Evolutionary conservation across 2,113 vertebrate species (phyloP), one percentile per base, ranked within the genome.

Genomic region (Channa argus): DNA sequence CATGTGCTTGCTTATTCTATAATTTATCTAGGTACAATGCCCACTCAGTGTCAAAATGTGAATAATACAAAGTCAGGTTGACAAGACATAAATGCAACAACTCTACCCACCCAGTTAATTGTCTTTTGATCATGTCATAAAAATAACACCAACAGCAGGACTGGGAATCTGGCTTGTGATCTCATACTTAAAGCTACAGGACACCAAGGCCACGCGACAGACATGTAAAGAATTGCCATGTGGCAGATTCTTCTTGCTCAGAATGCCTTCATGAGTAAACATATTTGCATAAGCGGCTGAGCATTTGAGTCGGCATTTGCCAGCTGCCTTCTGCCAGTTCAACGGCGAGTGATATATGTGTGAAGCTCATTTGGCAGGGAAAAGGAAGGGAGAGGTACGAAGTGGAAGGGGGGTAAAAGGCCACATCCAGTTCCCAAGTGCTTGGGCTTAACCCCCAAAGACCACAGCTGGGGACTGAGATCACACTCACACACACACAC

Each of bases 231-330:
- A 79, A 89, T 89, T 67, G 79, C 80, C 63, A 74, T 74, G 72
- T 77, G 90, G 74, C 67, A 68, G 68, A 81, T 80, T 80, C 75
- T 88, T 64, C 38, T 33, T 71, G 69, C 75, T 65, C 85, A 53
- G 73, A 90, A 86, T 88, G 80, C 83, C 79, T 81, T 63, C 74
- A 45, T 84, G 84, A 84, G 92, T 90, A 93, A 94, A 94, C 90
- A 93, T 88, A 92, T 95, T 91, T 90, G 86, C 90, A 91, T 92
- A 91, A 92, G 91, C 86, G 86, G 74, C 71, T 86, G 76, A 88
- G 80, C 54, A 66, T 84, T 79, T 79, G 90, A 70, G 77, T 79
- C 64, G 44, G 85, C 80, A 80, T 88, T 82, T 86, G 82, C 84
- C 91, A 91, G 89, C 79, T 88, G 90, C 91, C 77, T 89, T 83